Base-by-base conservation (phyloP, 2,888 invertebrate genomes). In the Dione vanillae region DNA sequence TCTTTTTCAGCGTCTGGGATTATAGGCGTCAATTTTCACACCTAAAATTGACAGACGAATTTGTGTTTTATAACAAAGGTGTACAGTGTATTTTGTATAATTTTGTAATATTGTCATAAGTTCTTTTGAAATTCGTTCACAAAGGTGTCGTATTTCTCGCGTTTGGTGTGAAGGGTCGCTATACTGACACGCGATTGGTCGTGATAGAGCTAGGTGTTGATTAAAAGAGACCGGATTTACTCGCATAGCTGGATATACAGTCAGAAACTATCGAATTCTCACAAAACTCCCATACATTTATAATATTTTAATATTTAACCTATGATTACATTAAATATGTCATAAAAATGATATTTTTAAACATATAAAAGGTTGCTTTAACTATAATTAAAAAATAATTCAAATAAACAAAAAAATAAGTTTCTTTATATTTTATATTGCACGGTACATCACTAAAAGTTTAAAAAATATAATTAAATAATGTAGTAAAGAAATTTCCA, bases 21-120 rank as follows among this genome's bases (percentile, higher is more conserved):
- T 83, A 87, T 80, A 91, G 90, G 92, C 91, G 92, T 92, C 83
- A 92, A 89, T 89, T 92, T 92, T 92, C 92, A 92, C 92, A 92
- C 92, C 92, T 92, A 65, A 58, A 16, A 16, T 0, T 1, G 7
- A 1, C 77, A 79, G 61, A 35, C 3, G 0, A 85, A 74, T 78
- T 54, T 78, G 16, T 69, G 76, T 83, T 73, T 65, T 90, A 77
- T 69, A 0, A 0, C 0, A 0, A 0, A 0, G 0, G 0, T 0
- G 0, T 71, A 86, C 43, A 74, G 77, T 77, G 6, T 2, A 77
- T 40, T 75, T 78, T 82, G 0, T 14, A 9, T 56, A 77, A 62
- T 2, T n/a, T 1, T n/a, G 19, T 14, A 8, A 5, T 1, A 27
- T 76, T 43, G 19, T 74, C 69, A 82, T 89, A 75, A 49, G 81